A percentile compares a stretch with the other conserved stretches of the same genome.
Conservation (phyloP, 1,140 invertebrate species). For the Heliconius nattereri region DNA sequence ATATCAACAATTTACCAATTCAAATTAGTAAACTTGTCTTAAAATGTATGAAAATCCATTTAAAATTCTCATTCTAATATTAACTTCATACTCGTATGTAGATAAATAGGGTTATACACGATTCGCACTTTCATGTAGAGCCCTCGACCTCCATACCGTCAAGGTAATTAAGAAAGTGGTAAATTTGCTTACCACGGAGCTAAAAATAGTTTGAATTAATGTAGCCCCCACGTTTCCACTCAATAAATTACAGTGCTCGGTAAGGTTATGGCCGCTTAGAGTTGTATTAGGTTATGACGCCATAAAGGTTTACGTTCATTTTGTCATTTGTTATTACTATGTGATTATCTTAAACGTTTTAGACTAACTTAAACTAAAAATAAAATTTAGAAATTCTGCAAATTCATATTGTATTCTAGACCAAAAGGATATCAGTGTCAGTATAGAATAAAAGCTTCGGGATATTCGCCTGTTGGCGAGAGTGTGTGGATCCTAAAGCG, state of each 20-base stretch:
- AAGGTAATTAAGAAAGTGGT: conserved; percentile 46
- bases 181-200: conserved; percentile 42
- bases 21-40: too few species aligned
- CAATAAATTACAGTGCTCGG: conserved; percentile 19
- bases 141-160: conserved; percentile 19
- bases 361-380: too few species aligned
- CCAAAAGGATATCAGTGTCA: too few species aligned
- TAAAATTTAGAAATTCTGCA: too few species aligned
- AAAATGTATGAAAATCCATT: too few species aligned
- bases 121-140: conserved; percentile 20
- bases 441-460: not conserved
- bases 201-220: conserved; percentile 49
- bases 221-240: conserved; percentile 22
- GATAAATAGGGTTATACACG: conserved; percentile 1
- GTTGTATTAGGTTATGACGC: not conserved
- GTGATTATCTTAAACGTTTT: too few species aligned
- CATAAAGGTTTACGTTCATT: not conserved
- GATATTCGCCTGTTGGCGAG: not conserved
- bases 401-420: too few species aligned
- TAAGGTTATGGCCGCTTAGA: conserved; percentile 15
- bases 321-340: too few species aligned
- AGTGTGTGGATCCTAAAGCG: not conserved
- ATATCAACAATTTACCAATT: too few species aligned
- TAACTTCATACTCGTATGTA: not conserved
- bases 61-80: not conserved